These are phyloP conservation scores for Mythimna loreyi DNA, from an alignment of 2,888 invertebrate genomes.

Conservation along the genomic window DNA sequence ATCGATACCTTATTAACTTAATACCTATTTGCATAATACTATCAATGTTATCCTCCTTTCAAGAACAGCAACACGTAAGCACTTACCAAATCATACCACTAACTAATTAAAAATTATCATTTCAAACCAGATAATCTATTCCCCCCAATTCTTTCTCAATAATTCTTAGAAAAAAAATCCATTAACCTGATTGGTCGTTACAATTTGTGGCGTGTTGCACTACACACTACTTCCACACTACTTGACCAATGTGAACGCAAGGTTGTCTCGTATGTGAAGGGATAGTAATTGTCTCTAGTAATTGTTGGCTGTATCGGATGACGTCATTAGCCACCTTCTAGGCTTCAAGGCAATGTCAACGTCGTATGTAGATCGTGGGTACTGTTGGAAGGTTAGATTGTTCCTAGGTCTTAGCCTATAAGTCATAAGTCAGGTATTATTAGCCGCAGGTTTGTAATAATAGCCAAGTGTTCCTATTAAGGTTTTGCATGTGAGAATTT, in stretches of 20 bases:
- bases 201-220: conserved; percentile 5
- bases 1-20: conserved; percentile 19
- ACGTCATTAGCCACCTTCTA: conserved; percentile 56
- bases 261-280: conserved; percentile 61
- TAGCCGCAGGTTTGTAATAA: conserved; percentile 10
- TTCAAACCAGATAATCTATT: conserved; percentile 13
- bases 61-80: background rate
- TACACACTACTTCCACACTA: conserved; percentile 28
- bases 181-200: conserved; percentile 46
- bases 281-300: conserved; percentile 58
- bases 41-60: conserved; percentile 30
- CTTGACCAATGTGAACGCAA: conserved; percentile 62
- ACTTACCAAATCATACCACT: background rate
- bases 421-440: conserved; percentile 47
- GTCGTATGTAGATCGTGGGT: conserved; percentile 58
- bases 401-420: conserved; percentile 39
- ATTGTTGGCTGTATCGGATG: conserved; percentile 45
- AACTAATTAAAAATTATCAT: conserved; percentile 1
- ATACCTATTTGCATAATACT: conserved; percentile 26
- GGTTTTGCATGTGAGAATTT: background rate
- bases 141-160: conserved; percentile 22
- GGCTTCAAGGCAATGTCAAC: conserved; percentile 53
- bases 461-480: background rate
- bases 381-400: conserved; percentile 43
- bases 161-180: conserved; percentile 36